These are phyloP conservation scores for Diorhabda elongata DNA, from an alignment of 1,140 invertebrate species.

Conservation along the genomic window DNA sequence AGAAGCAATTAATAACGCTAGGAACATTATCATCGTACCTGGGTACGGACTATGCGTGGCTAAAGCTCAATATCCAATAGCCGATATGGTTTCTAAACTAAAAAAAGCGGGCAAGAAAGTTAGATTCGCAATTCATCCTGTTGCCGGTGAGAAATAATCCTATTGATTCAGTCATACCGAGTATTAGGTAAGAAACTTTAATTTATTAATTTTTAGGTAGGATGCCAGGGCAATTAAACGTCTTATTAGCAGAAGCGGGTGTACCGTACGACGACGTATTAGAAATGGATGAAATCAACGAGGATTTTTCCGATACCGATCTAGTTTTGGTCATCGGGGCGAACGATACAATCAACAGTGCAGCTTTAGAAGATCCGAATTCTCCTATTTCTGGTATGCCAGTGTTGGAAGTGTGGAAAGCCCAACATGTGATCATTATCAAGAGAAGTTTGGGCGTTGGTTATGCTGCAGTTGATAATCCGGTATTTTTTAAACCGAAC, in stretches of 20 bases:
- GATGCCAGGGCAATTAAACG: constrained; percentile 88
- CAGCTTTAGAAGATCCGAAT: constrained; percentile 86
- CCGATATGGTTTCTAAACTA: constrained; percentile 75
- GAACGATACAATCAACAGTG: constrained; percentile 90
- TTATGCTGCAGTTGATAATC: too few relatives aligned
- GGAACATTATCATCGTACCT: constrained; percentile 85
- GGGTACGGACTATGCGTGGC: constrained; percentile 88
- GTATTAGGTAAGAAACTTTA: too few relatives aligned
- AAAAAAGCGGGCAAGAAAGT: constrained; percentile 76
- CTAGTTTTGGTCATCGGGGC: constrained; percentile 85
- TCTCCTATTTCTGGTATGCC: constrained; percentile 93
- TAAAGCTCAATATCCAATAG: constrained; percentile 89
- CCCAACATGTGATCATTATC: constrained; percentile 85
- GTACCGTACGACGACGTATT: constrained; percentile 88
- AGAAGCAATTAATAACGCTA: constrained; percentile 72
- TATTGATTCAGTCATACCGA: too few relatives aligned
- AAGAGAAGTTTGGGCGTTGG: constrained; percentile 73
- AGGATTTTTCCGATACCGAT: constrained; percentile 82
- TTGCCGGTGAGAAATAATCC: constrained; percentile 61
- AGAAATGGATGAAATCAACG: constrained; percentile 93
- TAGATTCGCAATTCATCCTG: constrained; percentile 87
- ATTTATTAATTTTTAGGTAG: constrained; percentile 55
- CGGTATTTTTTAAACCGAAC: too few relatives aligned
- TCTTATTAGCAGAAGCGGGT: constrained; percentile 86
- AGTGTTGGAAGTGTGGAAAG: constrained; percentile 83